Percentiles rank a stretch among this genome's conserved stretches.
These are phyloP conservation scores for Balanococcus diminutus DNA, from an alignment of 2,888 invertebrate species.

Conservation along the genomic window DNA sequence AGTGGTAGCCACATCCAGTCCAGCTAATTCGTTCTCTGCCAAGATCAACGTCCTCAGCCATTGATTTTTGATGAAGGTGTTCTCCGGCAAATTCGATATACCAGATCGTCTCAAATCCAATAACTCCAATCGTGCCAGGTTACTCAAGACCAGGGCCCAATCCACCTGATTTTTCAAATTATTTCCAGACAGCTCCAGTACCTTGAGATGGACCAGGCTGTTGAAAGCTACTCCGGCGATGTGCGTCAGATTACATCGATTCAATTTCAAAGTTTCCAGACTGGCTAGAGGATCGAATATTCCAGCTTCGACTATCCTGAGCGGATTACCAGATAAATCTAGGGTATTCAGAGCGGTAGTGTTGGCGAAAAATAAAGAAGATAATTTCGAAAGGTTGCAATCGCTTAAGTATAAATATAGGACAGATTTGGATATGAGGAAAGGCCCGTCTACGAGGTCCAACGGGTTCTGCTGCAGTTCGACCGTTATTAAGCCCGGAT, in stretches of 20 bases:
- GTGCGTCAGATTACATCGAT: constrained; percentile 68
- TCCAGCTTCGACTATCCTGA: constrained; percentile 66
- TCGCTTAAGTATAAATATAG: constrained; percentile 73
- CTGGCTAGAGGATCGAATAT: constrained; percentile 71
- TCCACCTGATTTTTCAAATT: constrained; percentile 64
- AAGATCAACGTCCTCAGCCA: constrained; percentile 70
- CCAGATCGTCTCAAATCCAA: constrained; percentile 70
- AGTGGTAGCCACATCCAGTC: constrained; percentile 70
- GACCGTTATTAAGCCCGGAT: constrained; percentile 71
- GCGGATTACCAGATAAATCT: constrained; percentile 73
- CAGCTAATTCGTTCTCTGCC: constrained; percentile 70
- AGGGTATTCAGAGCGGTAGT: constrained; percentile 71
- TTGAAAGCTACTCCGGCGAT: constrained; percentile 67
- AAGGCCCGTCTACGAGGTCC: constrained; percentile 67
- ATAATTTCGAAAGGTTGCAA: constrained; percentile 68
- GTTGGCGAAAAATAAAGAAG: constrained; percentile 71
- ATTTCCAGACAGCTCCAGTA: constrained; percentile 70
- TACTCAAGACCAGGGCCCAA: constrained; percentile 70
- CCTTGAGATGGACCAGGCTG: constrained; percentile 68
- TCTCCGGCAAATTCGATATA: constrained; percentile 69
- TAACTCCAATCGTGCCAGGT: constrained; percentile 68
- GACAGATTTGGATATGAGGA: constrained; percentile 70
- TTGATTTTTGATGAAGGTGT: constrained; percentile 70
- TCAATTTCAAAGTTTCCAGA: constrained; percentile 70
- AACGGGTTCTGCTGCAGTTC: constrained; percentile 70